A percentile compares a stretch with the other conserved stretches of the same genome.
Conservation (phyloP, 2,888 invertebrate genomes). For the Polydesmus complanatus region DNA sequence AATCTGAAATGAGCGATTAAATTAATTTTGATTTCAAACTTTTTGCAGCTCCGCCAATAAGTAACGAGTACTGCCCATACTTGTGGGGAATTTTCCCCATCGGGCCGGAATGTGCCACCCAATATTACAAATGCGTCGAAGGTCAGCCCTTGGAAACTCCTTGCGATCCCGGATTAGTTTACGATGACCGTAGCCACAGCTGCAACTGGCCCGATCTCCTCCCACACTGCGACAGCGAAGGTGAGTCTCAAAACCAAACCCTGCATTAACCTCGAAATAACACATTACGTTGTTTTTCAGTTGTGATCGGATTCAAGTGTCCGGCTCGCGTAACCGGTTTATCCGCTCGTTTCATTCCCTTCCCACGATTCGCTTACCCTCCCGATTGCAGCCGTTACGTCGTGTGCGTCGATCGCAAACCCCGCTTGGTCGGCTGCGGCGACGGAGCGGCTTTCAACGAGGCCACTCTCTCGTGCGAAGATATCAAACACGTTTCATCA, state of each 20-base stretch:
- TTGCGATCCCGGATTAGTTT: conserved; percentile 75
- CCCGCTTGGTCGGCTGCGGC: conserved; percentile 72
- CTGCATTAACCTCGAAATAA: not conserved
- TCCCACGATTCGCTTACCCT: conserved; percentile 75
- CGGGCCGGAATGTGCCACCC: conserved; percentile 62
- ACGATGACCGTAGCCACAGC: conserved; percentile 70
- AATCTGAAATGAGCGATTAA: too few species aligned
- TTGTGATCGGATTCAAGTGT: conserved; percentile 82
- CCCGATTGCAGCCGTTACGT: conserved; percentile 75
- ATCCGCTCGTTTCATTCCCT: conserved; percentile 79
- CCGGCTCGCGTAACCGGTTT: conserved; percentile 68
- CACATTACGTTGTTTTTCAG: conserved; percentile 27
- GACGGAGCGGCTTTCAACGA: conserved; percentile 79
- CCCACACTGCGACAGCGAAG: conserved; percentile 72
- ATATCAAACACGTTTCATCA: conserved; percentile 29
- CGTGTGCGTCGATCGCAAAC: conserved; percentile 71
- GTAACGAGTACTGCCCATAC: conserved; percentile 31
- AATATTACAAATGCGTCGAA: conserved; percentile 70
- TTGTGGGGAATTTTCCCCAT: conserved; percentile 76
- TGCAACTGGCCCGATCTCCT: conserved; percentile 92
- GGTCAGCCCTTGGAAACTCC: conserved; percentile 57
- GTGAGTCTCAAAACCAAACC: conserved; percentile 34
- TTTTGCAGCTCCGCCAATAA: conserved; percentile 21
- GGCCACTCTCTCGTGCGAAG: conserved; percentile 66
- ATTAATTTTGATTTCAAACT: too few species aligned